Evolutionary conservation across 1,140 invertebrate genomes (phyloP).

Genomic region (Adelges cooleyi): DNA sequence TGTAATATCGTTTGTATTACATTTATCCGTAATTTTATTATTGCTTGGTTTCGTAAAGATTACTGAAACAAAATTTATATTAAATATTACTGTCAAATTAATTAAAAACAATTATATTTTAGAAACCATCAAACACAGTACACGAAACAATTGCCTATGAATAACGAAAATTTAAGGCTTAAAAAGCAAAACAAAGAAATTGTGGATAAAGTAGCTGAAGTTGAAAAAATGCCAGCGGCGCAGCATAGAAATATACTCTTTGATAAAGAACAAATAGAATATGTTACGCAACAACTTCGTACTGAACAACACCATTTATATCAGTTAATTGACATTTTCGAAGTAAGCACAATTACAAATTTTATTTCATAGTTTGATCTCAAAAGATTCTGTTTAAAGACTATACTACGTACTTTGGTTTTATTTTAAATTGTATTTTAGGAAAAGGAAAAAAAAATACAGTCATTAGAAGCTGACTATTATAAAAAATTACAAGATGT

Average conservation of each 20-base stretch:
- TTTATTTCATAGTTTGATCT: too few relatives aligned
- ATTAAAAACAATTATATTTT: background rate
- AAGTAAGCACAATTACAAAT: too few relatives aligned
- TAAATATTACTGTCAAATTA: background rate
- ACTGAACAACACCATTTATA: too few relatives aligned
- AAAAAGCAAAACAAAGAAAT: background rate
- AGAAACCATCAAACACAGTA: background rate
- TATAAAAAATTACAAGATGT: background rate
- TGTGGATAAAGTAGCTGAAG: background rate
- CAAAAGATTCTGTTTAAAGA: too few relatives aligned
- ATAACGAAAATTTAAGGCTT: background rate
- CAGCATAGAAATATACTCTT: too few relatives aligned
- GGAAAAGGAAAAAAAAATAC: conserved; percentile 1
- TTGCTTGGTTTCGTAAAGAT: too few relatives aligned
- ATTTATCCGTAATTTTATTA: too few relatives aligned
- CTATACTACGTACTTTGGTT: too few relatives aligned
- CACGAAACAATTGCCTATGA: background rate
- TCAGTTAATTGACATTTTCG: too few relatives aligned
- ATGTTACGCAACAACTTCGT: too few relatives aligned
- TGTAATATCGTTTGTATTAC: background rate
- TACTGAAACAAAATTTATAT: background rate
- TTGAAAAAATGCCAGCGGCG: background rate
- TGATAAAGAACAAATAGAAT: too few relatives aligned
- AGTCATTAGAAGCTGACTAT: background rate
- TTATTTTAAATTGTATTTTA: background rate